Base-by-base conservation (phyloP, 2,113 vertebrate genomes). In the Alligator sinensis region DNA sequence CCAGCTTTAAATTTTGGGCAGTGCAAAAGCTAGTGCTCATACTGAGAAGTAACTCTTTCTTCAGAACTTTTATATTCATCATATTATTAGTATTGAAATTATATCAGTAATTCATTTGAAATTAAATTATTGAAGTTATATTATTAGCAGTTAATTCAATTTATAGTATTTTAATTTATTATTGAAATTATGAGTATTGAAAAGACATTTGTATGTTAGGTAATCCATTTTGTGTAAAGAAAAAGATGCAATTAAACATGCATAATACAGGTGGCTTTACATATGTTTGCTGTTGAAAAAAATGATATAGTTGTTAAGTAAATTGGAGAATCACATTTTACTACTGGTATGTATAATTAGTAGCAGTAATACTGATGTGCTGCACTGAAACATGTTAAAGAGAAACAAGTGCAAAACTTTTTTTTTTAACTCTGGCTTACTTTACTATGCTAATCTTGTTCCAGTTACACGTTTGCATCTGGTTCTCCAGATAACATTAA, bases 401-500 rank as follows among this genome's bases (percentile, higher is more conserved):
- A 47, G 47, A 47, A 47, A 9, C 47, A 47, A 47, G 47, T 47
- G 9, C 47, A 47, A 47, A 47, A 47, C 47, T 17, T 28, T 80
- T 91, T 1, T 87, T 82, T 63, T 95, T 70, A 93, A 47, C 8
- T 89, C 54, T 47, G 80, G 90, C 27, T 78, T 91, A 74, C 64
- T 79, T 6, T 47, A 63, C 14, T 79, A 11, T 92, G 3, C 80
- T 88, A 77, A 80, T 97, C 87, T 97, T 94, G 81, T 96, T 96
- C 66, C 96, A 99, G 99, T 97, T 99, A 99, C 90, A 99, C 99
- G 0, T 99, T 99, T 97, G 99, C 99, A 5, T 99, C 99, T 90
- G 99, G 99, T 84, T 99, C 99, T 94, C 99, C 99, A 54, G 99
- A 99, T 98, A 99, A 99, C 97, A 99, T 99, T 97, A 99, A 99